Conservation (phyloP, 2,888 invertebrate species). For the Synergus japonicus region DNA sequence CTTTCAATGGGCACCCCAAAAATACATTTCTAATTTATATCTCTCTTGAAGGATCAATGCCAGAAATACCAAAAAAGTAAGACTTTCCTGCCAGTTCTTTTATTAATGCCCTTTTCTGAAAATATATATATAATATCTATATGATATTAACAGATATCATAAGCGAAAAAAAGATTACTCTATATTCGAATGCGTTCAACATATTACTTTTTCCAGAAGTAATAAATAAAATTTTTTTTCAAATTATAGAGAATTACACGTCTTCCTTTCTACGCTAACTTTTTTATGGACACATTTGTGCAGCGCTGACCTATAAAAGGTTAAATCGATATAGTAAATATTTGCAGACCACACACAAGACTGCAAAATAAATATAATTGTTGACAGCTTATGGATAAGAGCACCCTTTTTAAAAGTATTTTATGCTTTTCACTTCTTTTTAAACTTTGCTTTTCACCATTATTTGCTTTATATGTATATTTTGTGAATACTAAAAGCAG, state of each 20-base stretch:
- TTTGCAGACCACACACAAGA: slow-evolving; percentile 11
- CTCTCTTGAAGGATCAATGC: background rate
- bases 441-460: background rate
- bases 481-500: background rate
- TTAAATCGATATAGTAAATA: slow-evolving; percentile 9
- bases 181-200: too few relatives aligned
- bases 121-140: background rate
- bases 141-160: too few relatives aligned
- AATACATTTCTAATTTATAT: background rate
- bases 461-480: background rate
- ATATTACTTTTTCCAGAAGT: background rate
- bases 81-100: background rate
- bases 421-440: background rate
- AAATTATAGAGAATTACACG: background rate
- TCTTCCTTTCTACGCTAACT: background rate
- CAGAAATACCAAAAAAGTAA: background rate
- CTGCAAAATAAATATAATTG: background rate
- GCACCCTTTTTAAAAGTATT: background rate
- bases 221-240: background rate
- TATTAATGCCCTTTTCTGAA: background rate
- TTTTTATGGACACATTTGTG: background rate
- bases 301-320: slow-evolving; percentile 27
- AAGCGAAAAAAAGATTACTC: too few relatives aligned
- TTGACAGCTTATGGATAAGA: background rate
- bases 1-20: background rate